phyloP scores from a whole-genome alignment of 2,888 invertebrate species.

The Plagiodera versicolora region DNA sequence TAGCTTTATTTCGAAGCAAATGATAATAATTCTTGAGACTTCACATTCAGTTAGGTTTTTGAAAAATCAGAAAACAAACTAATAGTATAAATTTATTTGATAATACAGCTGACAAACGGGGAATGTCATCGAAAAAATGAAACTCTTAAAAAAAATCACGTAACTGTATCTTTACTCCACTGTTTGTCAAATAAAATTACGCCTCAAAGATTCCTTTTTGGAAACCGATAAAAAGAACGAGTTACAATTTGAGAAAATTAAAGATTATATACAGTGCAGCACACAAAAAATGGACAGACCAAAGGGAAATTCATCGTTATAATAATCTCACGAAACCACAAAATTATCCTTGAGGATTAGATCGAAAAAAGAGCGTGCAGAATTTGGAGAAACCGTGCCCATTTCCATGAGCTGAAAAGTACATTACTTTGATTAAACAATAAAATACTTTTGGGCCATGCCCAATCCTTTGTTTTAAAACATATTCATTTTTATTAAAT shows the following conservation, averaged over 20 bases:
- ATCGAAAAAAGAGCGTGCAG: constrained; percentile 4
- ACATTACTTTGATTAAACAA: constrained; percentile 40
- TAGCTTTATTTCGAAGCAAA: too few species aligned
- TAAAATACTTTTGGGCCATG: constrained; percentile 43
- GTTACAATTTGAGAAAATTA: constrained; percentile 32
- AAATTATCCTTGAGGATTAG: neutral
- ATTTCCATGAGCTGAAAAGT: constrained; percentile 17
- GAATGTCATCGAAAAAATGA: constrained; percentile 51
- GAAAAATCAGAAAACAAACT: constrained; percentile 12
- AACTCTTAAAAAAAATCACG: constrained; percentile 30
- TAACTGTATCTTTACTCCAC: constrained; percentile 36
- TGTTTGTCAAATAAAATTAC: constrained; percentile 45
- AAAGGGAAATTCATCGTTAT: constrained; percentile 6
- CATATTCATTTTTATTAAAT: constrained; percentile 41
- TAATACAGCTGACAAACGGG: constrained; percentile 55
- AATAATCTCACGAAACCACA: constrained; percentile 9
- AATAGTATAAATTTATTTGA: constrained; percentile 54
- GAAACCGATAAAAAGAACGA: constrained; percentile 21
- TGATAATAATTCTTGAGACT: too few species aligned
- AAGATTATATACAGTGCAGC: constrained; percentile 28
- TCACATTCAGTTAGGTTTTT: neutral
- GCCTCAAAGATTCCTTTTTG: constrained; percentile 24
- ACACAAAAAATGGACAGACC: constrained; percentile 13
- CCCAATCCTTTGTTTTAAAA: constrained; percentile 38
- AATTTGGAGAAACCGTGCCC: neutral